A percentile compares a stretch with the other conserved stretches of the same genome.
phyloP scores from a whole-genome alignment of 2,888 invertebrate species.

The Drosophila crucigera region DNA sequence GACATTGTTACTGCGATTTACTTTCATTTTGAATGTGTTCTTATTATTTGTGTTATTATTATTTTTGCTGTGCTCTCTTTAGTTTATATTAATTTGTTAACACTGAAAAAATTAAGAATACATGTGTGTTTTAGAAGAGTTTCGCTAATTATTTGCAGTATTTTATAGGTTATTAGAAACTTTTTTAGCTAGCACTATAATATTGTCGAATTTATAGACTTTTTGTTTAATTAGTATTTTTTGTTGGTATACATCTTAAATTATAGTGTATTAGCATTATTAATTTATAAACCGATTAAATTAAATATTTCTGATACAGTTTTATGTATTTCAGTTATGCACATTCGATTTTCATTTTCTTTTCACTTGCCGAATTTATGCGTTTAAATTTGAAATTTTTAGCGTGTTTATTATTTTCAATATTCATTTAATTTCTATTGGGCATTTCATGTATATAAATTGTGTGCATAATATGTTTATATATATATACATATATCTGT shows the following conservation, averaged over 20 bases:
- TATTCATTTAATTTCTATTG: not conserved
- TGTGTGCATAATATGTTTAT: not conserved
- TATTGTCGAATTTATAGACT: not conserved
- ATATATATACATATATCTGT: not conserved
- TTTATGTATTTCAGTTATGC: not conserved
- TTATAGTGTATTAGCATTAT: not conserved
- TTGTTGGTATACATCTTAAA: not conserved
- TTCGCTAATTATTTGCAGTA: not conserved
- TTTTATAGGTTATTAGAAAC: not conserved
- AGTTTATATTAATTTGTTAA: conserved; percentile 12
- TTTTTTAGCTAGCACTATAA: not conserved
- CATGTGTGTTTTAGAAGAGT: not conserved
- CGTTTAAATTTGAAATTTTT: not conserved
- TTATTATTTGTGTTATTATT: not conserved
- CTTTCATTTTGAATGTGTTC: conserved; percentile 5
- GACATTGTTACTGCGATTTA: conserved; percentile 45
- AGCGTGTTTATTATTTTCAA: not conserved
- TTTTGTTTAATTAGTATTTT: not conserved
- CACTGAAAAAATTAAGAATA: conserved; percentile 33
- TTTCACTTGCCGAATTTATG: not conserved
- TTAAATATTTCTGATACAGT: not conserved
- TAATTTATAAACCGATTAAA: not conserved
- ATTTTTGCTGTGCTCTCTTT: not conserved
- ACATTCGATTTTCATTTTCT: not conserved
- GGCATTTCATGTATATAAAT: not conserved